phyloP scores from a whole-genome alignment of 2,888 invertebrate species.

The Bruchidius siliquastri region DNA sequence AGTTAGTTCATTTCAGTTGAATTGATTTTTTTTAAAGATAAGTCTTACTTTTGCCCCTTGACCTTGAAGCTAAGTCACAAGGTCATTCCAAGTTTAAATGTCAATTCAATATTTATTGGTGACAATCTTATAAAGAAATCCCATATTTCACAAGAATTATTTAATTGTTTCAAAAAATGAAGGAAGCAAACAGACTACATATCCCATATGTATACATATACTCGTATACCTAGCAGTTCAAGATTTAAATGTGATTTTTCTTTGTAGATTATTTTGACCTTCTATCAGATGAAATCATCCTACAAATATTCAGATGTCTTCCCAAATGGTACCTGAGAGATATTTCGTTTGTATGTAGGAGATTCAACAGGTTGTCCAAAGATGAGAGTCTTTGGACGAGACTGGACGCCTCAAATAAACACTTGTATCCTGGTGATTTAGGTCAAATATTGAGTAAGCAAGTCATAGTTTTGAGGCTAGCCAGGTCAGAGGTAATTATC shows the following conservation, averaged over 20 bases:
- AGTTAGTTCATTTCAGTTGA: too few species aligned
- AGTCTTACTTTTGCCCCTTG: too few species aligned
- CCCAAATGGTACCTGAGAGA: slow-evolving; percentile 70
- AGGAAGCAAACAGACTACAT: too few species aligned
- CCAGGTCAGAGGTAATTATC: slow-evolving; percentile 68
- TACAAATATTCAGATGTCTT: slow-evolving; percentile 77
- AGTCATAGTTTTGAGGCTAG: slow-evolving; percentile 70
- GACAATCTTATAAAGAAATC: too few species aligned
- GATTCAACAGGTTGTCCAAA: slow-evolving; percentile 73
- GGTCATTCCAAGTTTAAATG: too few species aligned
- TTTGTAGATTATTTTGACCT: slow-evolving; percentile 63
- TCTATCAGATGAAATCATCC: slow-evolving; percentile 81
- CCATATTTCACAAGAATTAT: too few species aligned
- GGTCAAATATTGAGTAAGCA: slow-evolving; percentile 74
- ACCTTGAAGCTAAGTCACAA: too few species aligned
- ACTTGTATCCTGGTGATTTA: slow-evolving; percentile 63
- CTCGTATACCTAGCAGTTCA: too few species aligned
- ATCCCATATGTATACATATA: too few species aligned
- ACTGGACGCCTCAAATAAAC: slow-evolving; percentile 71
- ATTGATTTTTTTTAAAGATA: too few species aligned
- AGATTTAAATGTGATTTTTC: slow-evolving; percentile 2
- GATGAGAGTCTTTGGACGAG: slow-evolving; percentile 86
- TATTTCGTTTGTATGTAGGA: slow-evolving; percentile 69
- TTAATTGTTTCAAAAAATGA: too few species aligned
- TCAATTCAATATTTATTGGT: too few species aligned